A percentile compares a stretch with the other conserved stretches of the same genome.
Conservation (phyloP, 2,113 vertebrate genomes). For the Chroicocephalus ridibundus region DNA sequence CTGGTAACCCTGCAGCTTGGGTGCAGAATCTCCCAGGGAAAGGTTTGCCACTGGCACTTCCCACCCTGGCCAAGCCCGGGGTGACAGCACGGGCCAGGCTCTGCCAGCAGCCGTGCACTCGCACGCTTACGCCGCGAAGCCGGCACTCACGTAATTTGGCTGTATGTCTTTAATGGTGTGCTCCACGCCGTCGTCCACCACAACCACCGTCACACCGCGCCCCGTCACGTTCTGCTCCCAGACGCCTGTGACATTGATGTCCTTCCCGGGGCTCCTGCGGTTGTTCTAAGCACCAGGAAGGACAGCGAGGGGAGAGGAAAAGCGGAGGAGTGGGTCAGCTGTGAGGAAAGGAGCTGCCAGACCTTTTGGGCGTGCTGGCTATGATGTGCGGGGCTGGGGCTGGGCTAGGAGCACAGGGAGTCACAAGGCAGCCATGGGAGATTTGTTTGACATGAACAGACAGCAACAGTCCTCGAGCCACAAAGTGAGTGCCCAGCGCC, state of each 20-base stretch:
- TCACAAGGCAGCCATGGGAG: background rate
- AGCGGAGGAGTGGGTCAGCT: background rate
- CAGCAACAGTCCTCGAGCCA: rapidly evolving
- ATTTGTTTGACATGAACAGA: rapidly evolving
- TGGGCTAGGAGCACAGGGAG: background rate
- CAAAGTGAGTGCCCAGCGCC: rapidly evolving
- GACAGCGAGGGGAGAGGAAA: background rate
- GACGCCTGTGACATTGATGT: slow-evolving; percentile 94
- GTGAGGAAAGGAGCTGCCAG: background rate
- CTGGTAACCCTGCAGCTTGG: rapidly evolving
- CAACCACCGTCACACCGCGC: slow-evolving; percentile 90
- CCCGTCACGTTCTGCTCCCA: slow-evolving; percentile 96
- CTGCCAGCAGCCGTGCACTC: background rate
- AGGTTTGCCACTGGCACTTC: background rate
- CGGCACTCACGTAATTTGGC: slow-evolving; percentile 89
- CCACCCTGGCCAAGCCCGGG: rapidly evolving
- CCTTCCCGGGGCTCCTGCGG: slow-evolving; percentile 81
- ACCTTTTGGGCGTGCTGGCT: background rate
- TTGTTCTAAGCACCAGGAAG: slow-evolving; percentile 80
- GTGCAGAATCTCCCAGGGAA: background rate
- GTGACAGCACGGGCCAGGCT: rapidly evolving
- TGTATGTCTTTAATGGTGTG: slow-evolving; percentile 92
- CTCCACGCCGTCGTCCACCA: slow-evolving; percentile 93
- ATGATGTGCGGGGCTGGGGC: rapidly evolving
- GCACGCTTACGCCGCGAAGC: rapidly evolving